Evolutionary conservation across 2,113 vertebrate species (phyloP).

Genomic region (Leuciscus idus): DNA sequence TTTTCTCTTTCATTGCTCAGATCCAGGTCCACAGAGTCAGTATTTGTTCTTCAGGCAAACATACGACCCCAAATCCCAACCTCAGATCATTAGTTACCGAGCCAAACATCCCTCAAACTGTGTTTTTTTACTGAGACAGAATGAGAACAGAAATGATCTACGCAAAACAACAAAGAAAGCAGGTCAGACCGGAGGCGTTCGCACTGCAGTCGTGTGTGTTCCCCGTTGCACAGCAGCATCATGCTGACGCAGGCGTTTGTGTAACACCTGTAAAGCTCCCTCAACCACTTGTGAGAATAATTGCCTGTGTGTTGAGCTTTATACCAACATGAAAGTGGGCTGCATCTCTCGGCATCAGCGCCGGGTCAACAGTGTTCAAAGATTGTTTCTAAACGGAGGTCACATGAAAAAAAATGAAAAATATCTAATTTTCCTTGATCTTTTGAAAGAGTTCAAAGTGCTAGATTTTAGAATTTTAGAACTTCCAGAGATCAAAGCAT

Average conservation of each 20-base stretch:
- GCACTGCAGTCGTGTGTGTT: constrained; percentile 17
- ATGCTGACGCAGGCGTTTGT: constrained; percentile 33
- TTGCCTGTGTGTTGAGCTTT: not conserved
- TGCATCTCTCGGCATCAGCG: not conserved
- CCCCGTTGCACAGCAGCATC: not conserved
- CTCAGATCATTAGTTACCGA: not conserved
- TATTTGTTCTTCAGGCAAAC: not conserved
- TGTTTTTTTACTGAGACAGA: constrained; percentile 24
- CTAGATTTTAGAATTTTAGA: not conserved
- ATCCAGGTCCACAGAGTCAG: not conserved
- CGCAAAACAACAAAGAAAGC: constrained; percentile 7
- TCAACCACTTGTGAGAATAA: constrained; percentile 37
- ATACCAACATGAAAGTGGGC: not conserved
- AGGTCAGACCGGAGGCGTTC: not conserved
- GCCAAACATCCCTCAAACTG: constrained; percentile 23
- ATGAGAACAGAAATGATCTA: constrained; percentile 32
- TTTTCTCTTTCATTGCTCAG: not conserved
- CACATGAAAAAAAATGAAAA: not conserved
- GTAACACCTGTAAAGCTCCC: constrained; percentile 14
- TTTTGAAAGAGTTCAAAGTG: not conserved
- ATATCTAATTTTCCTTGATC: not conserved
- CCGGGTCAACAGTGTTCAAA: not conserved
- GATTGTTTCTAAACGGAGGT: constrained; percentile 5
- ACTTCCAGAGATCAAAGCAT: not conserved
- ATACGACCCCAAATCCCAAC: not conserved